These are phyloP conservation scores for Venustaconcha ellipsiformis DNA, from an alignment of 1,140 invertebrate genomes.

Conservation along the genomic window DNA sequence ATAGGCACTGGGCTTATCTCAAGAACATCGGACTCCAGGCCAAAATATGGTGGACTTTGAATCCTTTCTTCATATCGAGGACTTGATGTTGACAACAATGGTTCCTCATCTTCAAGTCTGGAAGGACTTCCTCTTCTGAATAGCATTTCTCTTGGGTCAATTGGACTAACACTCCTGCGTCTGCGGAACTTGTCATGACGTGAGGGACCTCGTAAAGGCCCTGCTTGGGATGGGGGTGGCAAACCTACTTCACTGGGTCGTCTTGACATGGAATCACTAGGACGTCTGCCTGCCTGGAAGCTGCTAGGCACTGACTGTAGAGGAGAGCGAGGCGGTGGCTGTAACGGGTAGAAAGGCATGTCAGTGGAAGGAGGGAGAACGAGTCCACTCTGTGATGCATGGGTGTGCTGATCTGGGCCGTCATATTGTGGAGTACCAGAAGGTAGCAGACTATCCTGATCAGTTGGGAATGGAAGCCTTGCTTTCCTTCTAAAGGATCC, in stretches of 20 bases:
- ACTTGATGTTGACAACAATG: constrained; percentile 41
- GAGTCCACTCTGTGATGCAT: no score
- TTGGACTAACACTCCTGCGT: constrained; percentile 50
- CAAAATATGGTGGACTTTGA: constrained; percentile 54
- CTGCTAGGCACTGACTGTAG: constrained; percentile 8
- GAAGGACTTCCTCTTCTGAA: constrained; percentile 49
- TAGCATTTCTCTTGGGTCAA: constrained; percentile 32
- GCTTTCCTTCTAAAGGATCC: constrained; percentile 58
- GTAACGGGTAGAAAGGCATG: constrained; percentile 30
- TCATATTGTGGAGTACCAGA: no score
- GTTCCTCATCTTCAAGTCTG: constrained; percentile 45
- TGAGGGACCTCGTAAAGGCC: constrained; percentile 29
- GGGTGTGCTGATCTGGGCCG: no score
- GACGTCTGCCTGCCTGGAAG: constrained; percentile 31
- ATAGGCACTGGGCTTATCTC: constrained; percentile 49
- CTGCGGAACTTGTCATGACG: constrained; percentile 34
- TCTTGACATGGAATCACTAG: constrained; percentile 37
- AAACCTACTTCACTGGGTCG: constrained; percentile 21
- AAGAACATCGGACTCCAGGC: constrained; percentile 58
- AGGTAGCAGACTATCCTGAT: no score
- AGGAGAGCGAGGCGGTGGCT: constrained; percentile 28
- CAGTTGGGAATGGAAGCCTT: constrained; percentile 33
- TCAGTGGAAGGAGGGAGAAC: no score
- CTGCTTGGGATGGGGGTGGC: constrained; percentile 7
- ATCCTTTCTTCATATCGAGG: constrained; percentile 50